A percentile compares a stretch with the other conserved stretches of the same genome.
Conservation (phyloP, 2,797 vertebrate species). For the Oophaga sylvatica region DNA sequence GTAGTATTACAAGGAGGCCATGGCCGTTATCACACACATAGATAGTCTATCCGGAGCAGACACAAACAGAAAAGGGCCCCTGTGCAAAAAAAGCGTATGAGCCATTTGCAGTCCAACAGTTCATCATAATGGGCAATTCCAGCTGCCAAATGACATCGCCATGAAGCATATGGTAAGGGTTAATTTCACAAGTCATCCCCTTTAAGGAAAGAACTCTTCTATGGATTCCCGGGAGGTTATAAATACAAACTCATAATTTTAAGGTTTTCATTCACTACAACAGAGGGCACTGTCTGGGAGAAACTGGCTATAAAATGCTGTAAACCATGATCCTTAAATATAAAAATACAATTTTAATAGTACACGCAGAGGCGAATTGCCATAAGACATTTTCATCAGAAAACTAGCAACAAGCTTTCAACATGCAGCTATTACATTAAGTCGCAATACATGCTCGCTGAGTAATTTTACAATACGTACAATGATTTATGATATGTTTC, state of each 20-base stretch:
- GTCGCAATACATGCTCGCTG: background rate
- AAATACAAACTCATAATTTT: background rate
- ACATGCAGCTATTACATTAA: background rate
- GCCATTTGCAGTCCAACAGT: too few species aligned
- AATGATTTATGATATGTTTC: constrained; percentile 38
- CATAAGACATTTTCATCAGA: background rate
- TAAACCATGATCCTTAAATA: background rate
- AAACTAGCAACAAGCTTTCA: background rate
- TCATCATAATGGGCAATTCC: too few species aligned
- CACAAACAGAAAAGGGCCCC: too few species aligned
- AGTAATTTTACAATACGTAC: constrained; percentile 9
- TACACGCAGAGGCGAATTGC: background rate
- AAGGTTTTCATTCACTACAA: background rate
- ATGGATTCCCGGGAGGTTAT: background rate
- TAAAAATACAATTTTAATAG: background rate
- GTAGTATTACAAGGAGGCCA: too few species aligned
- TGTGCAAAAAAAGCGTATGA: too few species aligned
- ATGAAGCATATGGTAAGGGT: background rate
- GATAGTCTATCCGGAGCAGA: too few species aligned
- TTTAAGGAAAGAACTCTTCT: background rate
- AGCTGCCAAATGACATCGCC: too few species aligned
- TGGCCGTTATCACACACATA: background rate
- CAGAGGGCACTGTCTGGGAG: background rate
- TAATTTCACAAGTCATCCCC: background rate
- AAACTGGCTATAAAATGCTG: background rate